Conservation (phyloP, 2,797 vertebrate species). For the Cyprinella venusta region DNA sequence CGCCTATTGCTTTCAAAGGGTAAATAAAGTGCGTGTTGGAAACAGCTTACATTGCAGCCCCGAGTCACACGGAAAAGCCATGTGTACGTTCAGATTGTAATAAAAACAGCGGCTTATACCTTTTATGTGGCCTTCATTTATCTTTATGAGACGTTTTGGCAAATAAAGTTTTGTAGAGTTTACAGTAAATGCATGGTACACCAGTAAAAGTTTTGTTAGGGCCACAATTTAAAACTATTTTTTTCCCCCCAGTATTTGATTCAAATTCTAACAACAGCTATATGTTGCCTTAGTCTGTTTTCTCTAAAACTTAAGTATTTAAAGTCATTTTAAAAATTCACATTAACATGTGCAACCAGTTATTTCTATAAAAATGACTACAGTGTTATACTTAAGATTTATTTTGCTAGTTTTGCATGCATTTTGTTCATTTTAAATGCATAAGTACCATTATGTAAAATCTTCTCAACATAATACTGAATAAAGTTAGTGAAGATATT, state of each 20-base stretch:
- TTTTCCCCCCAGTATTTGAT: background rate
- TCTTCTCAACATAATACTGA: background rate
- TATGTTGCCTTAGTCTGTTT: background rate
- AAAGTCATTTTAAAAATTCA: background rate
- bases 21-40: slow-evolving; percentile 35
- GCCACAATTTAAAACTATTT: background rate
- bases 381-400: background rate
- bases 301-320: background rate
- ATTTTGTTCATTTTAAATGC: background rate
- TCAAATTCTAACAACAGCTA: background rate
- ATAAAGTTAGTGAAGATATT: background rate
- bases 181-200: background rate
- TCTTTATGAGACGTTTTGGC: background rate
- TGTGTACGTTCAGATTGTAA: slow-evolving; percentile 14
- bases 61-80: slow-evolving; percentile 17
- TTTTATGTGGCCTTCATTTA: slow-evolving; percentile 28
- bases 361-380: background rate
- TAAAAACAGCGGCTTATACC: slow-evolving; percentile 2
- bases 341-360: background rate
- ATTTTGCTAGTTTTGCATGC: background rate
- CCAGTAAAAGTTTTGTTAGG: slow-evolving; percentile 2
- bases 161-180: slow-evolving; percentile 8
- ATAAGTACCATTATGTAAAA: background rate
- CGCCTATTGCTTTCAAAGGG: slow-evolving; percentile 30
- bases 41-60: slow-evolving; percentile 24